phyloP scores from a whole-genome alignment of 2,113 vertebrate genomes.

The Perccottus glenii region DNA sequence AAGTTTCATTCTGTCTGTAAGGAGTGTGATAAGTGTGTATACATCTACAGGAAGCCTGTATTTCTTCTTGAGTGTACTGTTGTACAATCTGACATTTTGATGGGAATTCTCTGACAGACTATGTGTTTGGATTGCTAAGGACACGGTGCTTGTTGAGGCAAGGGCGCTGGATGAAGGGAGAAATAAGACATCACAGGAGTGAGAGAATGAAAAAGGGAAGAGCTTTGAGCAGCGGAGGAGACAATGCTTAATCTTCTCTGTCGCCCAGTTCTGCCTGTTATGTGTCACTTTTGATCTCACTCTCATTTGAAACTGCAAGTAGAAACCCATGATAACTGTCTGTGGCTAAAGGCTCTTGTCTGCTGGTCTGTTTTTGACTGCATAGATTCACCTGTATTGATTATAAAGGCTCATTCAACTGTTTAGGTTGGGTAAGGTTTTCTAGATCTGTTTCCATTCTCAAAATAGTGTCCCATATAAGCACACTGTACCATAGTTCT shows the following conservation, averaged over 20 bases:
- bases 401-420: too few relatives aligned
- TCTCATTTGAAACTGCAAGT: constrained; percentile 27
- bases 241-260: constrained; percentile 26
- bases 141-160: neutral
- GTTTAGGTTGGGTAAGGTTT: too few relatives aligned
- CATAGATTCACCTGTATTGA: neutral
- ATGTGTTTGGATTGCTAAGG: constrained; percentile 4
- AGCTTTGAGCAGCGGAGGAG: constrained; percentile 9
- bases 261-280: constrained; percentile 2
- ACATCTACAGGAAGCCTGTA: neutral
- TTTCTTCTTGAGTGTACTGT: neutral
- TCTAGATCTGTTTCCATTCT: too few relatives aligned
- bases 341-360: constrained; percentile 7
- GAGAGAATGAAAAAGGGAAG: neutral
- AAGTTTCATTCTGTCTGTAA: neutral
- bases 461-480: too few relatives aligned
- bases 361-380: neutral
- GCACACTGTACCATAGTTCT: too few relatives aligned
- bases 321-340: constrained; percentile 20
- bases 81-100: constrained; percentile 2
- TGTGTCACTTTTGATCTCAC: constrained; percentile 30
- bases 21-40: neutral
- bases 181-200: neutral
- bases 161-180: neutral
- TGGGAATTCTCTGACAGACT: neutral